Evolutionary conservation across 2,888 invertebrate species (phyloP).

Genomic region (Synergus gifuensis): DNA sequence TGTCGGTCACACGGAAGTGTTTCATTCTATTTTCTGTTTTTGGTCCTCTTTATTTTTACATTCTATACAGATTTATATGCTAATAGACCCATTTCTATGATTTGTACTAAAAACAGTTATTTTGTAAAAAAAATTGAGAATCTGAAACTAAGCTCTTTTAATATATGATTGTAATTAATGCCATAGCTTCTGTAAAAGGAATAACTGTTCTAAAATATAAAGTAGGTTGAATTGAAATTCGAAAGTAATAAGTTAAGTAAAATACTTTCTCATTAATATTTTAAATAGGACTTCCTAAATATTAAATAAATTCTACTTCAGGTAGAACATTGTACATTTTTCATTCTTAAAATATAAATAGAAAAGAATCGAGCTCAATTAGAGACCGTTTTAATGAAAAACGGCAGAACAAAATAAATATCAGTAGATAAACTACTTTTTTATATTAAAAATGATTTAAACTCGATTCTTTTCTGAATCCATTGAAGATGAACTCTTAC

Average conservation of each 20-base stretch:
- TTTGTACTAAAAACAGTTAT: neutral
- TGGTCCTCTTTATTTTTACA: neutral
- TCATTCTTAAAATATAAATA: neutral
- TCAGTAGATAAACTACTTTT: neutral
- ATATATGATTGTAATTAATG: neutral
- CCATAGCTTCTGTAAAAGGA: neutral
- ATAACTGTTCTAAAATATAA: neutral
- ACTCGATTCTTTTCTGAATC: neutral
- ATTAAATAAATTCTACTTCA: constrained; percentile 3
- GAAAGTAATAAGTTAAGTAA: neutral
- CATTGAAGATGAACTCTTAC: neutral
- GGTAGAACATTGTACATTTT: constrained; percentile 15
- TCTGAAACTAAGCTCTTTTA: neutral
- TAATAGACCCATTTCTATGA: neutral
- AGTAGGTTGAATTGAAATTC: neutral
- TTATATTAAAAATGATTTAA: constrained; percentile 5
- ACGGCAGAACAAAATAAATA: neutral
- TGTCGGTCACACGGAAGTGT: neutral
- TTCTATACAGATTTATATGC: neutral
- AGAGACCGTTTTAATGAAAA: neutral
- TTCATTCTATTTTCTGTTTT: neutral
- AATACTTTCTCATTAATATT: neutral
- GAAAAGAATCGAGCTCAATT: neutral
- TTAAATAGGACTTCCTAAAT: constrained; percentile 1
- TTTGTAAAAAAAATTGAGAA: neutral